Conservation (phyloP, 1,140 invertebrate genomes). For the Heterodera schachtii region DNA sequence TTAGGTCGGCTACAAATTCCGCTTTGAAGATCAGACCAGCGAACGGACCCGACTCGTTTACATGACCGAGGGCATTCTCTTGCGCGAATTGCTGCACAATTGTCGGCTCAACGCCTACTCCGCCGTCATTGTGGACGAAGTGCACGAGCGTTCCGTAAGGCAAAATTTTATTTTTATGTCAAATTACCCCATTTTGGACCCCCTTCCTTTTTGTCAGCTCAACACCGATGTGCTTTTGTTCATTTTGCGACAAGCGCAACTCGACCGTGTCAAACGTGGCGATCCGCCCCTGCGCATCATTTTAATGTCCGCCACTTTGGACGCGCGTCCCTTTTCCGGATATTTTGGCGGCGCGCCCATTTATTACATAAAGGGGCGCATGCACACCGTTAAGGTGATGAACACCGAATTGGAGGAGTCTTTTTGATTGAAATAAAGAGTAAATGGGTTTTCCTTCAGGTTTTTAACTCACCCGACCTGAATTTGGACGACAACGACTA, state of each 20-base stretch:
- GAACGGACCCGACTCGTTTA: slow-evolving; percentile 79
- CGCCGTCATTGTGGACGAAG: slow-evolving; percentile 90
- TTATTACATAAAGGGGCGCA: slow-evolving; percentile 85
- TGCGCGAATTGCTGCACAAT: slow-evolving; percentile 80
- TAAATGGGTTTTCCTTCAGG: slow-evolving; percentile 17
- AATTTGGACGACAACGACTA: slow-evolving; percentile 67
- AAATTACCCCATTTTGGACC: too few species aligned
- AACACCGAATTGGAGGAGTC: background rate
- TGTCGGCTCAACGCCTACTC: slow-evolving; percentile 73
- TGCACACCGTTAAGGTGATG: slow-evolving; percentile 76
- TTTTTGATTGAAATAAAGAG: background rate
- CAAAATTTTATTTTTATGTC: background rate
- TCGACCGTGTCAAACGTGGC: background rate
- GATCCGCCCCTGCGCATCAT: slow-evolving; percentile 72
- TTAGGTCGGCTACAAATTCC: slow-evolving; percentile 81
- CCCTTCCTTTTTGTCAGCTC: slow-evolving; percentile 61
- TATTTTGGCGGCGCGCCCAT: slow-evolving; percentile 86
- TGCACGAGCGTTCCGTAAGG: slow-evolving; percentile 87
- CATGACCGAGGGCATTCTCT: slow-evolving; percentile 90
- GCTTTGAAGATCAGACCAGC: slow-evolving; percentile 85
- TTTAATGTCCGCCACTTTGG: slow-evolving; percentile 92
- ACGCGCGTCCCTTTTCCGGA: slow-evolving; percentile 85
- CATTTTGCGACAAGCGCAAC: slow-evolving; percentile 74
- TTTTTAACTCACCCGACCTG: slow-evolving; percentile 11
- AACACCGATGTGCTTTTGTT: slow-evolving; percentile 85